Evolutionary conservation across 2,797 vertebrate genomes (phyloP), one percentile per base, ranked within the genome.

Genomic region (Tokudaia muenninki): DNA sequence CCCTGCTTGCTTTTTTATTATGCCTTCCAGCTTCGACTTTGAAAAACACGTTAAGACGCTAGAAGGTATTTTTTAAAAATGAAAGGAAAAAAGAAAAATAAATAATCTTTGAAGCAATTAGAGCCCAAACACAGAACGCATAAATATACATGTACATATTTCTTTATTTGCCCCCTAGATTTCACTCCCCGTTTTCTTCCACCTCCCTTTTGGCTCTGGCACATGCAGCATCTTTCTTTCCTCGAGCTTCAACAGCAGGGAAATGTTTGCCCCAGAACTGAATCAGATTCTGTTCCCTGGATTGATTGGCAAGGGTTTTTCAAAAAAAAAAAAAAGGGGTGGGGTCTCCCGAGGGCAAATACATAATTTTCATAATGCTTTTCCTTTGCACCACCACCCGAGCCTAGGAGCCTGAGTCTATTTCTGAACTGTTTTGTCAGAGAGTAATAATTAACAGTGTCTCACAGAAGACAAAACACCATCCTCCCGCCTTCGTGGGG

Each of bases 1-100:
- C 98, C 98, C 98, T 98, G 98, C 98, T 98, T 98, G 98, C 98
- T 98, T 98, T 98, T 98, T 98, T 98, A 99, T 99, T 99, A 98
- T 98, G 98, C 98, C 98, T 99, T 98, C 98, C 98, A 98, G 98
- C 98, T 98, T 97, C 97, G 97, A 98, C 98, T 99, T 98, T 99
- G 98, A 98, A 99, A 99, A 99, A 98, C 98, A 98, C 98, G 98
- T 98, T 98, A 98, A 98, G 98, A 98, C 98, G 98, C 98, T 98
- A 96, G 98, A 98, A 98, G 98, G 98, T 98, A 98, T 98, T 98
- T 98, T 98, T 94, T 98, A 92, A 95, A 97, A 98, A 97, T 97
- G 98, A 98, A 98, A 98, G 98, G 98, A 94, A 94, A 97, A 97
- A 98, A 92, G 98, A 98, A 98, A 98, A 98, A 98, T 98, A 99